phyloP scores from a whole-genome alignment of 2,888 invertebrate genomes.

The Lamproptera curius region DNA sequence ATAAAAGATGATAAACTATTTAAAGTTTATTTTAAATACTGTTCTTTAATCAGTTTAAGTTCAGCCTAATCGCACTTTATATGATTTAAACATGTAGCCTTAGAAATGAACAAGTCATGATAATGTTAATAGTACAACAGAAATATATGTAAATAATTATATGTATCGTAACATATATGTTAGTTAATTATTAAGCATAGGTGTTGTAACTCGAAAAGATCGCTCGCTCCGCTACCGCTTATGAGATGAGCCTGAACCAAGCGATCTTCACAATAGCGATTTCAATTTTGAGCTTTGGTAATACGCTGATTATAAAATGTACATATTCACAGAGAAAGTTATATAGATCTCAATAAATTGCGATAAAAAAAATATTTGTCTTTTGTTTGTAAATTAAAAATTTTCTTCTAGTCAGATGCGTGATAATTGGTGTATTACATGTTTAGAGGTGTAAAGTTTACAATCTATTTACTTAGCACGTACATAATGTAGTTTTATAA shows the following conservation, averaged over 20 bases:
- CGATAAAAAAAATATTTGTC: conserved; percentile 12
- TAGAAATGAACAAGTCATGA: too few species aligned
- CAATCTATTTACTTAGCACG: conserved; percentile 26
- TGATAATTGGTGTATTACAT: conserved; percentile 19
- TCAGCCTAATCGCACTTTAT: too few species aligned
- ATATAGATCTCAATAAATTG: conserved; percentile 10
- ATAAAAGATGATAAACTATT: too few species aligned
- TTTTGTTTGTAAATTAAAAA: conserved; percentile 7
- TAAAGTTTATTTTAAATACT: too few species aligned
- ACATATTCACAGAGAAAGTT: conserved; percentile 5
- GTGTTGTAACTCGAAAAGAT: too few species aligned
- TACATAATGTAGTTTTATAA: conserved; percentile 46
- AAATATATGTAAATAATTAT: too few species aligned
- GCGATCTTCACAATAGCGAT: not conserved
- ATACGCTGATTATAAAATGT: conserved; percentile 3
- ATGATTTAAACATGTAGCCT: too few species aligned
- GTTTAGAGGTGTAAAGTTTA: conserved; percentile 21
- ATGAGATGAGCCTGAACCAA: conserved; percentile 1
- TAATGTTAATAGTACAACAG: too few species aligned
- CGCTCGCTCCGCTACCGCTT: not conserved
- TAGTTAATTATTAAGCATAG: too few species aligned
- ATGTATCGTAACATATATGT: too few species aligned
- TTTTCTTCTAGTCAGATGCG: conserved; percentile 19
- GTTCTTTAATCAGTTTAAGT: too few species aligned
- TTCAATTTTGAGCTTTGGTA: conserved; percentile 1